Base-by-base conservation (phyloP, 2,797 vertebrate genomes). In the Manis javanica region DNA sequence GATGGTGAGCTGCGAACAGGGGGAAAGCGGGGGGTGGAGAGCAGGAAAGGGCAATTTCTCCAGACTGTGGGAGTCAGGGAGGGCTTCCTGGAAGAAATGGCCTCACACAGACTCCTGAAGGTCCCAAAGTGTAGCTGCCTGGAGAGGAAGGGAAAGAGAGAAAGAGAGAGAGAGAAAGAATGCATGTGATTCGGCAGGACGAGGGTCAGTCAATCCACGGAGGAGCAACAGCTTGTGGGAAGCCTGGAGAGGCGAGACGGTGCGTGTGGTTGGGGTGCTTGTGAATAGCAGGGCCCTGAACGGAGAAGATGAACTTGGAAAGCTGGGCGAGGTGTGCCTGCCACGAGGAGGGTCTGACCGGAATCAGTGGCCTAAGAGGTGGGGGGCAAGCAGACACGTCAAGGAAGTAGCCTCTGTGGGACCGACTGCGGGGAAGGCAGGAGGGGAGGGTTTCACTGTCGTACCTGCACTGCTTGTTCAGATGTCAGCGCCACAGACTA, bases 1-100 rank as follows among this genome's bases (percentile, higher is more conserved):
- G 7, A 10, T 1, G 0, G 26, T 0, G 55, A 1, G 0, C 3
- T 5, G 53, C 16, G 14, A 39, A 6, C 18, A 0, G 1, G 13
- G 10, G 21, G 51, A 42, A 9, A 29, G 26, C 19, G 16, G 51
- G 23, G 10, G 24, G 8, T 1, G 19, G 29, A 61, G 42, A 46
- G 3, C 15, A 34, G 64, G 3, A 34, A 29, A 24, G 68, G 3
- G 12, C 9, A 2, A 15, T 55, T 23, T 68, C 57, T 4, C n/a
- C 34, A 39, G 57, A 59, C n/a, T 0, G 3, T 4, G 12, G 87
- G 61, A 12, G 0, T 18, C 53, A 7, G 63, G 42, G 29, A 14
- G 61, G 37, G 31, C 0, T 3, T 63, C 53, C 39, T 23, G 2
- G 79, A 55, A 53, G 51, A 61, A 1, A 21, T 1, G 9, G 16